Conservation (phyloP, 2,888 invertebrate species). For the Dastarcus helophoroides region DNA sequence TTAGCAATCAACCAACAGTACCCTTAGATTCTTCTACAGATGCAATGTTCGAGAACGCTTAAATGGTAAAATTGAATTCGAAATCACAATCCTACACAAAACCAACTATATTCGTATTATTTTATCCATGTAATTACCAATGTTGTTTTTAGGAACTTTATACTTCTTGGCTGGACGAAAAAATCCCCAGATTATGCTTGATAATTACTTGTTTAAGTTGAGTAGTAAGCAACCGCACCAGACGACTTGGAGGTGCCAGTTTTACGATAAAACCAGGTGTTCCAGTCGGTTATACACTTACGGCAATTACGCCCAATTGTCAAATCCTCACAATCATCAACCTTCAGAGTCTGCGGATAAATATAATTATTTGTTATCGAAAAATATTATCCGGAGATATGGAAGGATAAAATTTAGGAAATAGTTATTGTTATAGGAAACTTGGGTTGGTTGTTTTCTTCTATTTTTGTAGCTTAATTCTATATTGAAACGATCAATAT, state of each 20-base stretch:
- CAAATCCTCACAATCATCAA: slow-evolving; percentile 17
- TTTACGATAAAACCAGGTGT: slow-evolving; percentile 9
- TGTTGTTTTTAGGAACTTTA: slow-evolving; percentile 8
- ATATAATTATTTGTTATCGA: no score
- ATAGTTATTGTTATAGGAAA: no score
- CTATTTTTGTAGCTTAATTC: no score
- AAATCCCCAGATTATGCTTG: slow-evolving; percentile 9
- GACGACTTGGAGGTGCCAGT: slow-evolving; percentile 18
- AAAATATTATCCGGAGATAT: no score
- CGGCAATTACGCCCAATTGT: slow-evolving; percentile 7
- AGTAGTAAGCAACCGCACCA: slow-evolving; percentile 6
- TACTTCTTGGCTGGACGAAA: slow-evolving; percentile 10
- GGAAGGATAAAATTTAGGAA: no score
- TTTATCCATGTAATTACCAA: background rate
- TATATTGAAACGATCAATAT: no score
- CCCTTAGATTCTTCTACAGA: background rate
- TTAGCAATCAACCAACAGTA: background rate
- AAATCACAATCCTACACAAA: no score
- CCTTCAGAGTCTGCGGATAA: no score
- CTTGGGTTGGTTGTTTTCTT: no score
- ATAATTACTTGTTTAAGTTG: slow-evolving; percentile 7
- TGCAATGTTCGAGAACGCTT: background rate
- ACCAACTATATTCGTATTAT: no score
- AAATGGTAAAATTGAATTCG: no score
- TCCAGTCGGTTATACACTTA: slow-evolving; percentile 8